Evolutionary conservation across 2,113 vertebrate genomes (phyloP).

Genomic region (Pluvianellus socialis): DNA sequence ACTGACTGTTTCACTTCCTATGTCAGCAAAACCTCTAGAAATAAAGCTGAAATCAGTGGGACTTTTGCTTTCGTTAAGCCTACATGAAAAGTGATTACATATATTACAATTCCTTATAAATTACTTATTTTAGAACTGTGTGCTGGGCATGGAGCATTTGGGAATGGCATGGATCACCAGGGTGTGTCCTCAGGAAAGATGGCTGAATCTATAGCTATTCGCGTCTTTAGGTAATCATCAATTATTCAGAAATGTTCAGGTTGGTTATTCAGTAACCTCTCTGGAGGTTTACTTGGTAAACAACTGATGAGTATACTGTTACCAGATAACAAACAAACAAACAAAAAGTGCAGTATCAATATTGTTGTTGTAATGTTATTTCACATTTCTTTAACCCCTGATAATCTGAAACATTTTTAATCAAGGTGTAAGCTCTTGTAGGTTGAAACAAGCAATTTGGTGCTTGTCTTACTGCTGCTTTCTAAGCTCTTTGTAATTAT

Average conservation of each 20-base stretch:
- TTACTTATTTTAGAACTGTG: neutral
- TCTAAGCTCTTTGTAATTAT: neutral
- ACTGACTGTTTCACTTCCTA: neutral
- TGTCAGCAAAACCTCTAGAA: neutral
- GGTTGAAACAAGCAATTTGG: neutral
- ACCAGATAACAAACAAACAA: neutral
- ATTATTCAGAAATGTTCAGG: neutral
- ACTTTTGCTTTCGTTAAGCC: neutral
- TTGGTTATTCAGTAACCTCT: neutral
- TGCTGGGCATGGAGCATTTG: neutral
- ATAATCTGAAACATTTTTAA: neutral
- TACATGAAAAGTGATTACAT: neutral
- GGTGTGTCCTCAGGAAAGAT: neutral
- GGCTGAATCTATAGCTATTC: neutral
- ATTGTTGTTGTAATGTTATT: neutral
- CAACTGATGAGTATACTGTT: neutral
- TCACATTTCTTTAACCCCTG: neutral
- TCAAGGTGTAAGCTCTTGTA: neutral
- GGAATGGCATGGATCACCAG: neutral
- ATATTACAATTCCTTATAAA: neutral
- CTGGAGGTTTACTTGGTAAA: neutral
- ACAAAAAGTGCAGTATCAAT: neutral
- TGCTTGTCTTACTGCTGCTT: neutral
- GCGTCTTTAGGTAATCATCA: neutral
- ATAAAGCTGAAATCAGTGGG: neutral